Percentiles rank a stretch among this genome's conserved stretches.
These are phyloP conservation scores for Caenorhabditis elegans DNA, from an alignment of 1,140 invertebrate genomes.

Conservation along the genomic window DNA sequence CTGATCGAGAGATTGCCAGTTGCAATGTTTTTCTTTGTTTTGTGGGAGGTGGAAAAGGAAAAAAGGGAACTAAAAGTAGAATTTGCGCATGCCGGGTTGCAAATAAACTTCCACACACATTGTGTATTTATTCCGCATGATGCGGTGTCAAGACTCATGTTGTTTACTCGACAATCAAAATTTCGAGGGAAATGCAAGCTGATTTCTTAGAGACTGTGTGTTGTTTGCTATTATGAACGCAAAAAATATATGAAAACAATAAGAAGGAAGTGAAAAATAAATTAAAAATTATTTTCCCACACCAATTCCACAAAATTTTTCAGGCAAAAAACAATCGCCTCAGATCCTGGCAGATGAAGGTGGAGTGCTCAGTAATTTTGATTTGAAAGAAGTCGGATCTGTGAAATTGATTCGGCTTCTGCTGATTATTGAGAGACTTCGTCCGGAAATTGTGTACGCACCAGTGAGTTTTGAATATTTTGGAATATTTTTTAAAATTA, in stretches of 20 bases:
- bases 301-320: constrained; percentile 35
- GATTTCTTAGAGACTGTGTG: not conserved
- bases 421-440: constrained; percentile 60
- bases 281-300: not conserved
- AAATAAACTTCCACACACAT: constrained; percentile 17
- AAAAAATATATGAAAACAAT: not conserved
- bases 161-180: constrained; percentile 10
- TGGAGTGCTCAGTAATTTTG: constrained; percentile 63
- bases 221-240: not conserved
- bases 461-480: constrained; percentile 54
- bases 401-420: constrained; percentile 60
- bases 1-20: constrained; percentile 21
- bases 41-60: not conserved
- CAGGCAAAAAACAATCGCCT: constrained; percentile 58
- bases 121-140: constrained; percentile 30
- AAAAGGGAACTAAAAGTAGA: constrained; percentile 31
- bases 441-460: constrained; percentile 63
- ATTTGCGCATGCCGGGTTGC: constrained; percentile 22
- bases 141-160: constrained; percentile 29
- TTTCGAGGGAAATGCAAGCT: not conserved
- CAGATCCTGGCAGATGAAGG: constrained; percentile 55
- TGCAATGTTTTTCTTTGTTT: constrained; percentile 31
- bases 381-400: constrained; percentile 59
- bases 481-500: not conserved
- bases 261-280: not conserved